phyloP scores from a whole-genome alignment of 53 echinoderm and acorn worm species.

The Patiria pectinifera region DNA sequence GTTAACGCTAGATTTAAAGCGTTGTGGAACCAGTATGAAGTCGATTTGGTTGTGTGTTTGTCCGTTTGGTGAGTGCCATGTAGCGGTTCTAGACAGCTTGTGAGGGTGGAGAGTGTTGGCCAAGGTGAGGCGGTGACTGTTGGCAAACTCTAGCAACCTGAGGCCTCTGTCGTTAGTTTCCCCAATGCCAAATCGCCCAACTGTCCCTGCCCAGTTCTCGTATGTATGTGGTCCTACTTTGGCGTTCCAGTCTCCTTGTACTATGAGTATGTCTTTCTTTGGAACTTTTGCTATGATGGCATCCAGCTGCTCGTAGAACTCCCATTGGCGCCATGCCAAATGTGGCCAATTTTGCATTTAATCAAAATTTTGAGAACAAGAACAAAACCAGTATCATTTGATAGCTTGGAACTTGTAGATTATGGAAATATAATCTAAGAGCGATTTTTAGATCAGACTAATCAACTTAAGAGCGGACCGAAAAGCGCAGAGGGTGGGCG shows the following conservation, averaged over 20 bases:
- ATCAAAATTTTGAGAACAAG: too few relatives aligned
- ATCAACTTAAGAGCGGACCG: too few relatives aligned
- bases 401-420: too few relatives aligned
- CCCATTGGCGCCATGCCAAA: too few relatives aligned
- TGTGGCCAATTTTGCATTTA: too few relatives aligned
- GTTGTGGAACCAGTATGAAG: background rate
- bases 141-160: too few relatives aligned
- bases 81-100: conserved; percentile 5
- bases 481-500: too few relatives aligned
- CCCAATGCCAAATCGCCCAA: conserved; percentile 22
- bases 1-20: background rate
- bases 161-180: too few relatives aligned
- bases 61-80: conserved; percentile 17
- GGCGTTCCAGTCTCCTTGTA: conserved; percentile 37
- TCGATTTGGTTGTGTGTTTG: background rate
- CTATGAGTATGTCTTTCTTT: conserved; percentile 2
- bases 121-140: background rate
- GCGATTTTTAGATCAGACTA: too few relatives aligned
- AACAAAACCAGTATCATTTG: too few relatives aligned
- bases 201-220: conserved; percentile 27
- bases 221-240: conserved; percentile 34
- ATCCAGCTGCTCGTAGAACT: background rate
- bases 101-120: conserved; percentile 49
- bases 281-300: background rate
- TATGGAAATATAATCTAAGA: too few relatives aligned